phyloP scores from a whole-genome alignment of 2,113 vertebrate species.

The Urocolius indicus region DNA sequence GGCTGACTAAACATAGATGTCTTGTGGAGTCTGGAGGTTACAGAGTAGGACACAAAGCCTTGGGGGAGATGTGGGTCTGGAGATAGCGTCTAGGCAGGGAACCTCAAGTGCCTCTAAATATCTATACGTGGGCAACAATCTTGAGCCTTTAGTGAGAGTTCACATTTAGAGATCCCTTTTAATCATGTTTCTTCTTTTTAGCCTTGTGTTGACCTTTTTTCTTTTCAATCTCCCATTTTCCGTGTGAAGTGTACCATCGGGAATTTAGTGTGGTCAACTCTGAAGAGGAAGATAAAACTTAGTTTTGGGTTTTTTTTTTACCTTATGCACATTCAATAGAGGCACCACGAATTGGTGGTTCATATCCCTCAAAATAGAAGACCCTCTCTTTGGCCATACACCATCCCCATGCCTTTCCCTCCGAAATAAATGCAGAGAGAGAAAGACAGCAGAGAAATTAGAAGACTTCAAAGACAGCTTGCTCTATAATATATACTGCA shows the following conservation, averaged over 20 bases:
- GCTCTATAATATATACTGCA: not conserved
- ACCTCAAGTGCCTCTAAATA: constrained; percentile 3
- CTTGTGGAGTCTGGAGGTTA: constrained; percentile 26
- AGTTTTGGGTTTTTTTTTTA: not conserved
- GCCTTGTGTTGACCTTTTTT: not conserved
- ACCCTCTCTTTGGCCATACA: not conserved
- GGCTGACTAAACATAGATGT: constrained; percentile 39
- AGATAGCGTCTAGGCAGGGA: not conserved
- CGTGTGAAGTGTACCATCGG: not conserved
- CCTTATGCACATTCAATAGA: not conserved
- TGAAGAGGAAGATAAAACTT: not conserved
- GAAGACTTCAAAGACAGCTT: not conserved
- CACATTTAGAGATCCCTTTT: not conserved
- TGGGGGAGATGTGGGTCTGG: not conserved
- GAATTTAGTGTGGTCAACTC: not conserved
- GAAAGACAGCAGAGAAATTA: not conserved
- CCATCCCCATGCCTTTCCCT: not conserved
- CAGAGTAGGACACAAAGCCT: not conserved
- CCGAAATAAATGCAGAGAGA: not conserved
- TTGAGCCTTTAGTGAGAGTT: not conserved
- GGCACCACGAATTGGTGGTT: not conserved
- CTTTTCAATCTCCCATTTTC: not conserved
- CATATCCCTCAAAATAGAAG: not conserved
- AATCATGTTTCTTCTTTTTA: not conserved
- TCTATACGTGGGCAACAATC: not conserved